A percentile compares a stretch with the other conserved stretches of the same genome.
phyloP scores from a whole-genome alignment of 2,797 vertebrate species.

The Sebastes minor region DNA sequence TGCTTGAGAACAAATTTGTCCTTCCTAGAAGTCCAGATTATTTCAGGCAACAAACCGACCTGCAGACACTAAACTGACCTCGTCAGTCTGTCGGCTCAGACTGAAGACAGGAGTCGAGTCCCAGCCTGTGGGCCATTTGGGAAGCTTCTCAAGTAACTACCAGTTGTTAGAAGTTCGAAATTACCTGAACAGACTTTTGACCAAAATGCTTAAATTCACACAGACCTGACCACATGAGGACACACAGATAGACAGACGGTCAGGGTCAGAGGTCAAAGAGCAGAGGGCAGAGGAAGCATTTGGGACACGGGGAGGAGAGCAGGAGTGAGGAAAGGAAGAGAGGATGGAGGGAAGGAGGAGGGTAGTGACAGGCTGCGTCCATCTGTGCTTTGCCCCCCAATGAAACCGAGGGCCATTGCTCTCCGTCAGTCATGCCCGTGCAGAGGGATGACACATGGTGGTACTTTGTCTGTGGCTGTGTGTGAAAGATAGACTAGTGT shows the following conservation, averaged over 20 bases:
- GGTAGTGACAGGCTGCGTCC: conserved; percentile 71
- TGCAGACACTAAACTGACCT: conserved; percentile 23
- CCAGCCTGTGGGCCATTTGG: conserved; percentile 35
- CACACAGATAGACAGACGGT: conserved; percentile 53
- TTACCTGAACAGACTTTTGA: conserved; percentile 15
- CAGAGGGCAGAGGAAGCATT: conserved; percentile 81
- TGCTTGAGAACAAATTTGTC: neutral
- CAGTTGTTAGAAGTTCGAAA: conserved; percentile 28
- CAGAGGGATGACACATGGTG: neutral
- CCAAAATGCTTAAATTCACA: conserved; percentile 31
- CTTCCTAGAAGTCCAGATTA: neutral
- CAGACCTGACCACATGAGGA: conserved; percentile 23
- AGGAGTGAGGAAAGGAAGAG: conserved; percentile 66
- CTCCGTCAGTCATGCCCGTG: conserved; percentile 34
- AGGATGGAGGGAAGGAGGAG: conserved; percentile 44
- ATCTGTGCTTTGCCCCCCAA: conserved; percentile 64
- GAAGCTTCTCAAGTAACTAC: conserved; percentile 41
- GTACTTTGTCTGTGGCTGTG: neutral
- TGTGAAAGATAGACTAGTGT: neutral
- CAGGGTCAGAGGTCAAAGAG: conserved; percentile 72
- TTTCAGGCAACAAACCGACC: conserved; percentile 2
- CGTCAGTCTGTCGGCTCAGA: neutral
- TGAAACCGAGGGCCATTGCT: conserved; percentile 38
- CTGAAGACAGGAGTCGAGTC: conserved; percentile 6
- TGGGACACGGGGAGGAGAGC: conserved; percentile 52